Conservation (phyloP, 2,888 invertebrate species). For the Germaria angustata region DNA sequence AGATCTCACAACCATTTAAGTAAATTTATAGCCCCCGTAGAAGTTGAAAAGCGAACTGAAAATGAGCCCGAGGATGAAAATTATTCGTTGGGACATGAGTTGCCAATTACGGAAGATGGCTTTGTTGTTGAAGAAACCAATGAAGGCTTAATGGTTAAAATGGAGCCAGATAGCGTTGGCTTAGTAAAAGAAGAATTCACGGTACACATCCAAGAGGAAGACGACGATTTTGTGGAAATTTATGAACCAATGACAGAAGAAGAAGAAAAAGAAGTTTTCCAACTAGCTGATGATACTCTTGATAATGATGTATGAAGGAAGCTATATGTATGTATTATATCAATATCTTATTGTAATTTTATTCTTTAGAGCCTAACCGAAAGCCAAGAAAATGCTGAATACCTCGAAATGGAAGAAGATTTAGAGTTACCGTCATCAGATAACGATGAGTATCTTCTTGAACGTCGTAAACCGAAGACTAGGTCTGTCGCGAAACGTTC, state of each 20-base stretch:
- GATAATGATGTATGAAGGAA: constrained; percentile 49
- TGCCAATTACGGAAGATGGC: constrained; percentile 35
- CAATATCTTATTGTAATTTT: background rate
- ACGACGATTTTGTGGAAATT: constrained; percentile 74
- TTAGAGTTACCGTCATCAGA: constrained; percentile 68
- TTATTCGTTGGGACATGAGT: constrained; percentile 8
- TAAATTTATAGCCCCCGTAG: constrained; percentile 76
- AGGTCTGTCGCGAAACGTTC: constrained; percentile 57
- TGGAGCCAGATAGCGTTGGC: constrained; percentile 66
- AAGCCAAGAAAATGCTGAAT: constrained; percentile 72
- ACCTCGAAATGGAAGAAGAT: constrained; percentile 73
- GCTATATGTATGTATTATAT: background rate
- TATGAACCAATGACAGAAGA: constrained; percentile 73
- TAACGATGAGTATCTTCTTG: constrained; percentile 70
- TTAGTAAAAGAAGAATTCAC: constrained; percentile 72
- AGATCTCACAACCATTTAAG: constrained; percentile 76
- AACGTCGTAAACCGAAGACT: constrained; percentile 41
- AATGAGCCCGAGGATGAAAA: constrained; percentile 57
- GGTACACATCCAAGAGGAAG: constrained; percentile 71
- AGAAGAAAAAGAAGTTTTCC: constrained; percentile 68
- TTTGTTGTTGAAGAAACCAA: constrained; percentile 57
- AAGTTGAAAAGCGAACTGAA: constrained; percentile 70
- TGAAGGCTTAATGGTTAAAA: constrained; percentile 68
- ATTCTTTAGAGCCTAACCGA: constrained; percentile 45
- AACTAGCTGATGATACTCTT: constrained; percentile 59